Conservation (phyloP, 2,797 vertebrate genomes). For the Eleutherodactylus coqui region DNA sequence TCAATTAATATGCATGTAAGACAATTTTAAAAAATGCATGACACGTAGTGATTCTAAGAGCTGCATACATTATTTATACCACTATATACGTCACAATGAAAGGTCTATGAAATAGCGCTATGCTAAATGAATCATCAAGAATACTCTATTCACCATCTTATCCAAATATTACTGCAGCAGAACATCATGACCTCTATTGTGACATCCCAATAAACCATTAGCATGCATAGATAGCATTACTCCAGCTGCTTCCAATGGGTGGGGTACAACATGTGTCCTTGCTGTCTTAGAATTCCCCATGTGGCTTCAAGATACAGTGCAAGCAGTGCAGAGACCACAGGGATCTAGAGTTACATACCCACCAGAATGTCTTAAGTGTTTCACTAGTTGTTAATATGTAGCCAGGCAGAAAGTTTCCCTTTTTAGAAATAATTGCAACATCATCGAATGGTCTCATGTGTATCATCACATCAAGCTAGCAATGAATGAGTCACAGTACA, state of each 20-base stretch:
- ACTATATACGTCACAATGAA: not conserved
- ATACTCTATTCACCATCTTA: not conserved
- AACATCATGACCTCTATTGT: constrained; percentile 22
- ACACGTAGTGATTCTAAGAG: no score
- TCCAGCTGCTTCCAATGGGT: constrained; percentile 23
- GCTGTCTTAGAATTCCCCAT: constrained; percentile 28
- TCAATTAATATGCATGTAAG: no score
- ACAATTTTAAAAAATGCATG: no score
- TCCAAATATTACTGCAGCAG: not conserved
- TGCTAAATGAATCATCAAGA: not conserved
- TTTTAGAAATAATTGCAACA: not conserved
- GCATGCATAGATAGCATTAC: not conserved
- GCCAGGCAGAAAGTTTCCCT: constrained; percentile 22
- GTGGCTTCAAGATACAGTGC: not conserved
- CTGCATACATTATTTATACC: no score
- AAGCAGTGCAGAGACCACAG: not conserved
- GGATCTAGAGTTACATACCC: constrained; percentile 1
- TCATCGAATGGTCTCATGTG: not conserved
- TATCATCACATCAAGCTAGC: not conserved
- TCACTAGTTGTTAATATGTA: not conserved
- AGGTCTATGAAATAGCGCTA: not conserved
- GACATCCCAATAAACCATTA: not conserved
- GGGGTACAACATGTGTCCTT: constrained; percentile 36
- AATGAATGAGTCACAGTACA: not conserved
- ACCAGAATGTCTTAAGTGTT: not conserved